Conservation (phyloP, 2,113 vertebrate genomes). For the Tychaedon coryphoeus region DNA sequence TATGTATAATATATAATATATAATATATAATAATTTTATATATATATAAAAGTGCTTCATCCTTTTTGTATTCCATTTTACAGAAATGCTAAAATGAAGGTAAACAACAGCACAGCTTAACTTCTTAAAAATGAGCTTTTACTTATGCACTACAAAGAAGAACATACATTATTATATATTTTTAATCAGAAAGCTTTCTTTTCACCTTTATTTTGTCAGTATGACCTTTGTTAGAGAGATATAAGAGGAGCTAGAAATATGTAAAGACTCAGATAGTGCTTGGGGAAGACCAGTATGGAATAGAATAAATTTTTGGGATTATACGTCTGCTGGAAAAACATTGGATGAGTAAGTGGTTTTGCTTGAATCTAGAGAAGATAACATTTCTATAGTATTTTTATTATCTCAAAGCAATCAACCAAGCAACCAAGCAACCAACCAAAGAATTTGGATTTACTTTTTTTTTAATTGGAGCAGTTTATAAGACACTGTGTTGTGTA, state of each 20-base stretch:
- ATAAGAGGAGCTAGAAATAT: not conserved
- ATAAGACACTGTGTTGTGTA: not conserved
- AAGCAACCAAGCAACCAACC: not conserved
- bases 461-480: not conserved
- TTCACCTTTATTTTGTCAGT: not conserved
- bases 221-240: not conserved
- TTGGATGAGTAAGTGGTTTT: not conserved
- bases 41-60: not conserved
- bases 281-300: not conserved
- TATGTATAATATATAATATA: too few relatives aligned
- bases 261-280: not conserved
- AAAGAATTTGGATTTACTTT: not conserved
- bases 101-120: not conserved
- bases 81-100: not conserved
- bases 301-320: not conserved
- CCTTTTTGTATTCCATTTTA: not conserved
- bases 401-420: not conserved
- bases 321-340: not conserved
- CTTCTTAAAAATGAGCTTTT: not conserved
- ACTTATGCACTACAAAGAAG: not conserved
- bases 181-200: not conserved
- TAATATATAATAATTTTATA: not conserved
- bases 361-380: not conserved
- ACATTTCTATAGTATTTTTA: not conserved
- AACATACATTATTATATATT: not conserved